Evolutionary conservation across 2,113 vertebrate genomes (phyloP).

Genomic region (Felis catus): DNA sequence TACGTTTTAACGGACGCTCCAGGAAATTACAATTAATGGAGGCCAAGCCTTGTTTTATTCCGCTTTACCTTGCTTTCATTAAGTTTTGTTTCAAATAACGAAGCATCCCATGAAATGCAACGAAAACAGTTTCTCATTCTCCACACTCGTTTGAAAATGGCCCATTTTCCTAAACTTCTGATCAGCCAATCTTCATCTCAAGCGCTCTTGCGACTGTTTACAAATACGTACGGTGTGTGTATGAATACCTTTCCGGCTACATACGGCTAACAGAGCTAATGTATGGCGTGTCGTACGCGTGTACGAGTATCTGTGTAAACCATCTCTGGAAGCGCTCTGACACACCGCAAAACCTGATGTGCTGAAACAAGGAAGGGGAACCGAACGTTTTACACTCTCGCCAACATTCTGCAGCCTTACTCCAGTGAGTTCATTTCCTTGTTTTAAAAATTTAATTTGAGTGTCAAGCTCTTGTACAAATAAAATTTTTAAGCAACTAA

Average conservation of each 20-base stretch:
- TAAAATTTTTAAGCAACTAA: not conserved
- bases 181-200: not conserved
- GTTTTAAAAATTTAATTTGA: conserved; percentile 4
- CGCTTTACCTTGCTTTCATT: not conserved
- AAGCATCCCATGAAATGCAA: not conserved
- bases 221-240: fast-evolving
- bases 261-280: fast-evolving
- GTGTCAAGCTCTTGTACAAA: not conserved
- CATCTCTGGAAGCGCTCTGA: not conserved
- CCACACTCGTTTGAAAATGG: not conserved
- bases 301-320: not conserved
- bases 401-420: not conserved
- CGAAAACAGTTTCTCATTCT: not conserved
- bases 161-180: not conserved
- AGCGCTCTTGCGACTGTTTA: not conserved
- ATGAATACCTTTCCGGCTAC: fast-evolving
- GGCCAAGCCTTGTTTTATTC: not conserved
- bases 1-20: not conserved
- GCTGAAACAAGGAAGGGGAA: not conserved
- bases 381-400: not conserved
- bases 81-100: not conserved
- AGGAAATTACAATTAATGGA: not conserved
- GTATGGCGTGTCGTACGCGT: fast-evolving
- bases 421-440: not conserved
- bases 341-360: not conserved